Evolutionary conservation across 2,797 vertebrate species (phyloP), one percentile per base, ranked within the genome.

Genomic region (Brachyalestes nurse): DNA sequence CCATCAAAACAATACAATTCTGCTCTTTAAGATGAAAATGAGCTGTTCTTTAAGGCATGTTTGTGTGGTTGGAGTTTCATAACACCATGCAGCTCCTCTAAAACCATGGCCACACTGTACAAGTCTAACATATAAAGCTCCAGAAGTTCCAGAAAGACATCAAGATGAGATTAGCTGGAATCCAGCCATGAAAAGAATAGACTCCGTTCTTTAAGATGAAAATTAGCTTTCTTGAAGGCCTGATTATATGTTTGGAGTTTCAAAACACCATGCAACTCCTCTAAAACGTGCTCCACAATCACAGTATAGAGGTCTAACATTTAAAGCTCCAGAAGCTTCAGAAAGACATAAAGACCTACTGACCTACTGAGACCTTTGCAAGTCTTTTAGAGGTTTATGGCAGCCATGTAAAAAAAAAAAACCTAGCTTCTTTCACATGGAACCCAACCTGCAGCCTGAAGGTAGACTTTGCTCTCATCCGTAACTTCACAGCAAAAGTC

Each of bases 331-430:
- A 45, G 8, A 19, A 65, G 34, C 16, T 65, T 9, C 3, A 47
- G 23, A 34, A 58, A 49, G 23, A 49, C 57, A 21, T 69, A 7
- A 45, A 21, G 40, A 42, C 47, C 2, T 5, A 58, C 7, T 16
- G 51, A 47, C 21, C 38, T n/a, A 21, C 21, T 74, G 60, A 4
- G 17, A 16, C 13, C 5, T 19, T 53, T 72, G 9, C 47, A 51
- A 47, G 23, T 17, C 47, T 42, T 57, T 55, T 40, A 17, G 3
- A 61, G 25, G 25, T 21, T 21, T 49, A 62, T 60, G 23, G 62
- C 49, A 19, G 38, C 61, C 17, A 23, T 61, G 65, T 62, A 74
- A 51, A 51, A 62, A 83, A 74, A 51, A 51, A 62, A 83, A 21
- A 61, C 64, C 75, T 34, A 57, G 67, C 42, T 66, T 71, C 21